Percentiles rank a stretch among this genome's conserved stretches.
Conservation (phyloP, 2,888 invertebrate species). For the Hoplodrina blanda region DNA sequence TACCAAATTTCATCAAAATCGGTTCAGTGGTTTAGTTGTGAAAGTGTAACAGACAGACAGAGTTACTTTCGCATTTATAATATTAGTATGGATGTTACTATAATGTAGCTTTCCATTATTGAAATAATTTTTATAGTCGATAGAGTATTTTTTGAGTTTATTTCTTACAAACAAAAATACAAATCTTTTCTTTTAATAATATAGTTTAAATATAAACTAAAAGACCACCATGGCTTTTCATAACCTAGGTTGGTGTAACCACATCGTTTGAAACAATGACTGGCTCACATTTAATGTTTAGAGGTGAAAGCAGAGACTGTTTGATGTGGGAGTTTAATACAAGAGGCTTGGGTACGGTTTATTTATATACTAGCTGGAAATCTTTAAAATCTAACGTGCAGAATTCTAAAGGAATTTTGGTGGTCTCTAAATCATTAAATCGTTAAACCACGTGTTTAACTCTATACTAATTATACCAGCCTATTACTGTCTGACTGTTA, state of each 20-base stretch:
- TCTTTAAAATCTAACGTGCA: not conserved
- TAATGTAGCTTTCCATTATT: too few species aligned
- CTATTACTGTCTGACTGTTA: too few species aligned
- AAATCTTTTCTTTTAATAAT: too few species aligned
- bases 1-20: too few species aligned
- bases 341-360: conserved; percentile 17
- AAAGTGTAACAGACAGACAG: too few species aligned
- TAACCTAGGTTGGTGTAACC: conserved; percentile 55
- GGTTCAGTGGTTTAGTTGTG: too few species aligned
- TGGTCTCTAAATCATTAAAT: not conserved
- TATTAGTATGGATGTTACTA: too few species aligned
- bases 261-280: conserved; percentile 74
- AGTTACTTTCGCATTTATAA: too few species aligned
- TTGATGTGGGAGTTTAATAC: conserved; percentile 54
- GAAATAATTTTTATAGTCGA: too few species aligned
- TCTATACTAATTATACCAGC: too few species aligned
- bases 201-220: not conserved
- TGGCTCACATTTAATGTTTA: conserved; percentile 50
- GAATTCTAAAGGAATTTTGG: not conserved
- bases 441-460: not conserved
- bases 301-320: conserved; percentile 66
- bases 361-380: conserved; percentile 8
- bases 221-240: conserved; percentile 31
- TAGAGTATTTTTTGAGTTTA: too few species aligned
- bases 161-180: too few species aligned